Base-by-base conservation (phyloP, 2,113 vertebrate species). In the Poecile atricapillus region DNA sequence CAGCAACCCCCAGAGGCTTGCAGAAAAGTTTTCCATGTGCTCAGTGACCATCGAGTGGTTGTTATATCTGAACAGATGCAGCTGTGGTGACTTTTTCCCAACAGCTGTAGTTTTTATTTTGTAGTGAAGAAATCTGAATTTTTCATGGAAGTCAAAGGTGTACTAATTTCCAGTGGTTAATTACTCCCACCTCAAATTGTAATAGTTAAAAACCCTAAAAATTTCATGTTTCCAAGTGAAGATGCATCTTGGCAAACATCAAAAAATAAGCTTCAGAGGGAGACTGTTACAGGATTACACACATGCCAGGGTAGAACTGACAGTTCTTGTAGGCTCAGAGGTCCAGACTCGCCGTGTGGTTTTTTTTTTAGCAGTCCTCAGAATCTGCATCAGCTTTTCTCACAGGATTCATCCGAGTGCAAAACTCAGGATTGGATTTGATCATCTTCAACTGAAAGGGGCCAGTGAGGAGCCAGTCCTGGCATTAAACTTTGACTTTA, bases 221-320 rank as follows among this genome's bases (percentile, higher is more conserved):
- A 13, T 3, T 37, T 9, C 5, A 2, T 33, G 19, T 77, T 84
- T 75, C 30, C 11, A 9, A 79, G 18, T 70, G 43, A 60, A 70
- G 22, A 22, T 79, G 28, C 20, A 37, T 33, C 44, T 76, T 76
- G 37, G 31, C 50, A 87, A 62, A 46, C 12, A 15, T 55, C 4
- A 37, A 53, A n/a, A 74, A 70, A n/a, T 24, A 28, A 0, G 3
- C 12, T 63, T 92, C 28, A 53, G 35, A 52, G 44, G 33, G 64
- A 59, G n/a, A 14, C 28, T 67, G 22, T 52, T 62, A 25, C 0
- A 15, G 24, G 23, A 27, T 56, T 83, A 33, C 5, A 33, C 25
- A 16, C 5, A 0, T 56, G 41, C 1, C 4, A 14, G 28, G 15
- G 15, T 8, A 62, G 46, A 43, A 24, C 1, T 60, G 33, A 17